phyloP scores from a whole-genome alignment of 2,113 vertebrate genomes.

The Alethe diademata region DNA sequence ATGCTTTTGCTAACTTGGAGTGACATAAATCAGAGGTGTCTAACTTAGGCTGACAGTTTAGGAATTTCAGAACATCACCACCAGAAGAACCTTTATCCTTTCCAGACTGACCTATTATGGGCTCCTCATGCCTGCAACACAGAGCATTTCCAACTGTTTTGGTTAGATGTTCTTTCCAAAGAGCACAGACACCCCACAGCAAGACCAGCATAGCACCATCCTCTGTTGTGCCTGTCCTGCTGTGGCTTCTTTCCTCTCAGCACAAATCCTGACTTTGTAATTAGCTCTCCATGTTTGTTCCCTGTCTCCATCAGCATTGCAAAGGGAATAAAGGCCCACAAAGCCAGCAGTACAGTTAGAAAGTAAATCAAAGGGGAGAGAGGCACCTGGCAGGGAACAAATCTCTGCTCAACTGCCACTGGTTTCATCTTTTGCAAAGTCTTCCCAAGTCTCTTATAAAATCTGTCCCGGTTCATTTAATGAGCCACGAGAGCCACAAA shows the following conservation, averaged over 20 bases:
- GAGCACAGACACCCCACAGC: background rate
- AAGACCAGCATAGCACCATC: background rate
- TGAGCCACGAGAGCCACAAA: background rate
- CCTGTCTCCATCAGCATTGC: background rate
- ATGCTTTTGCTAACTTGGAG: background rate
- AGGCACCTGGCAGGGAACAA: background rate
- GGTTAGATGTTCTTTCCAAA: background rate
- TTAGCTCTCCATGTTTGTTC: background rate
- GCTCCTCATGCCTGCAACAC: background rate
- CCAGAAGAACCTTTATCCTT: background rate
- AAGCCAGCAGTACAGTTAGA: background rate
- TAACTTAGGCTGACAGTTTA: background rate
- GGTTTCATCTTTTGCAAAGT: background rate
- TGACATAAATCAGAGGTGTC: background rate
- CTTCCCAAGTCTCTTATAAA: background rate
- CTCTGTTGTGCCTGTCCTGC: background rate
- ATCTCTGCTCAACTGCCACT: background rate
- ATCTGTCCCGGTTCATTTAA: background rate
- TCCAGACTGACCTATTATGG: background rate
- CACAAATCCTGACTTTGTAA: background rate
- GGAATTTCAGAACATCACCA: background rate
- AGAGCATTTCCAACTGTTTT: background rate
- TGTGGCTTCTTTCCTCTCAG: background rate
- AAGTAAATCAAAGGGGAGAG: background rate
- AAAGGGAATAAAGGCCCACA: background rate